These are phyloP conservation scores for Callaeas wilsoni DNA, from an alignment of 2,113 vertebrate species.

Conservation along the genomic window DNA sequence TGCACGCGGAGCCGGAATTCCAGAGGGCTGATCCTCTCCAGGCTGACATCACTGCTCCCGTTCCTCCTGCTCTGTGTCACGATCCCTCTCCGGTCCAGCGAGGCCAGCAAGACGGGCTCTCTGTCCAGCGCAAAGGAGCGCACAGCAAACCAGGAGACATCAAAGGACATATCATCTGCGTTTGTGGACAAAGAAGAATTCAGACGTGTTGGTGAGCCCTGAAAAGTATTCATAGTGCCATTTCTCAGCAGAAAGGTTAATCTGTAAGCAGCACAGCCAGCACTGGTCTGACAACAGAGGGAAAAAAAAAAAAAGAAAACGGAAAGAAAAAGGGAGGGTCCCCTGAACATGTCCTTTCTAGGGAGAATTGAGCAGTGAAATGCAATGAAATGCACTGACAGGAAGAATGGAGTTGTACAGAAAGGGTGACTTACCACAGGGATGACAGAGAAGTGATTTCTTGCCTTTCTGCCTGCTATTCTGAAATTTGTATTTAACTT, in stretches of 20 bases:
- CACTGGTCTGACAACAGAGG: background rate
- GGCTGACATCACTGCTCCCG: constrained; percentile 82
- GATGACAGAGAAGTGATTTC: background rate
- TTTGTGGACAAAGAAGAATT: background rate
- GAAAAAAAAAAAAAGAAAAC: background rate
- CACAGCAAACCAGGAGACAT: constrained; percentile 87
- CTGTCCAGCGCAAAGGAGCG: constrained; percentile 71
- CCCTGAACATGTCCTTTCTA: background rate
- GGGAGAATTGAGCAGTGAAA: background rate
- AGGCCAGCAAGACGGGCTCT: constrained; percentile 66
- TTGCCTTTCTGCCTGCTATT: background rate
- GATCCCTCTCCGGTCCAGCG: constrained; percentile 81
- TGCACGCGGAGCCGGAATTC: constrained; percentile 82
- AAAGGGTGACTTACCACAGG: background rate
- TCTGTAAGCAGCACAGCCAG: background rate
- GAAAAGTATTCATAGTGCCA: background rate
- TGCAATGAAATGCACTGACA: background rate
- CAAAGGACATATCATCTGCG: constrained; percentile 85
- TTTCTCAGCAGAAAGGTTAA: background rate
- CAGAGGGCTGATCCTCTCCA: constrained; percentile 78
- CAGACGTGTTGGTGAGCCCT: background rate
- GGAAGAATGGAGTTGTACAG: background rate
- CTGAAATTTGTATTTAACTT: background rate
- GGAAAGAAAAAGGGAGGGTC: background rate
- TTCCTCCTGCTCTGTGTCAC: constrained; percentile 77